Evolutionary conservation across 1,140 invertebrate genomes (phyloP).

Genomic region (Saxidomus purpurata): DNA sequence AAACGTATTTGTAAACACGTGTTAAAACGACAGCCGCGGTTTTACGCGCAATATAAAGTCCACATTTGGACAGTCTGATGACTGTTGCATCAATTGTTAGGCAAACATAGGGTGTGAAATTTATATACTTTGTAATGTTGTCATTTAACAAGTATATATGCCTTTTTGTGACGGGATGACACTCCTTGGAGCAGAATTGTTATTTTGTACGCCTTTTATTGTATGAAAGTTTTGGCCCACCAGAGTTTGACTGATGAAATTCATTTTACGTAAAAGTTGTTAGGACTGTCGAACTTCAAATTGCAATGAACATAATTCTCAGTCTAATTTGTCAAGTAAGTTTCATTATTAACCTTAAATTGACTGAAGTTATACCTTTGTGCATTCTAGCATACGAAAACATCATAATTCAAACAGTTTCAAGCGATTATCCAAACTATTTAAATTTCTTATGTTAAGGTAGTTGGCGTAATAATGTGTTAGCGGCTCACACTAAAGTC

Average conservation of each 20-base stretch:
- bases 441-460: neutral
- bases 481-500: neutral
- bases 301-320: neutral
- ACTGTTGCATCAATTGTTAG: neutral
- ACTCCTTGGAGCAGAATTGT: no score
- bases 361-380: neutral
- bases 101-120: neutral
- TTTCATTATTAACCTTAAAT: neutral
- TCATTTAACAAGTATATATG: no score
- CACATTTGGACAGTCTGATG: neutral
- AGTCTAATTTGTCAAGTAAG: neutral
- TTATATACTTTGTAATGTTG: neutral
- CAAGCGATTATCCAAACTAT: neutral
- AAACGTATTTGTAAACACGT: neutral
- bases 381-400: neutral
- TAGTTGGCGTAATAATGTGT: neutral
- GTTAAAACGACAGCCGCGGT: slow-evolving; percentile 1
- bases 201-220: no score
- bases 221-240: no score
- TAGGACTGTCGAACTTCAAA: no score
- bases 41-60: neutral
- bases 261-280: no score
- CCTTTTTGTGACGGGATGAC: no score
- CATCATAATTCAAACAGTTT: neutral
- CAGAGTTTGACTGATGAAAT: no score